Conservation (phyloP, 2,797 vertebrate species). For the Phalloptychus januarius region DNA sequence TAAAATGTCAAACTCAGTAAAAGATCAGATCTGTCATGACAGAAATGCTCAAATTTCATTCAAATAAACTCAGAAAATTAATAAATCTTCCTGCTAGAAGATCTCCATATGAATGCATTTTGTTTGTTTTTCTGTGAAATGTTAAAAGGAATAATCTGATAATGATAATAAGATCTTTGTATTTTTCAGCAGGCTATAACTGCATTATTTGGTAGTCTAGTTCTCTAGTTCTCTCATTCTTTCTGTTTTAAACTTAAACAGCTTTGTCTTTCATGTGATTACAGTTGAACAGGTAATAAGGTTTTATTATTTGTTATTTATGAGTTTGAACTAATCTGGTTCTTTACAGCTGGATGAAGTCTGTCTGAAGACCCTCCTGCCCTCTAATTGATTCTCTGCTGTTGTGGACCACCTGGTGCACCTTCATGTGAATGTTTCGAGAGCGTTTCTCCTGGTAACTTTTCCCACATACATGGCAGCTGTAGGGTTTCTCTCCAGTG, state of each 20-base stretch:
- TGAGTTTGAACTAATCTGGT: not conserved
- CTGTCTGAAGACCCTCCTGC: conserved; percentile 12
- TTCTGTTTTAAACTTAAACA: not conserved
- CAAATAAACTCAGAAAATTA: not conserved
- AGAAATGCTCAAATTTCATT: not conserved
- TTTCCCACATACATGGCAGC: conserved; percentile 55
- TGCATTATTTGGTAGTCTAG: not conserved
- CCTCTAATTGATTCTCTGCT: conserved; percentile 13
- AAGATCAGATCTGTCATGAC: not conserved
- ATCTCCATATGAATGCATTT: not conserved
- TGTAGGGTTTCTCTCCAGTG: conserved; percentile 60
- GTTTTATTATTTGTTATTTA: too few species aligned
- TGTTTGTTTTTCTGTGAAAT: not conserved
- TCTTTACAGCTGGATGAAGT: conserved; percentile 42
- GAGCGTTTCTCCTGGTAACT: conserved; percentile 67
- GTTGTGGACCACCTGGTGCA: conserved; percentile 17
- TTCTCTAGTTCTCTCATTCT: not conserved
- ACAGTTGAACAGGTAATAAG: not conserved
- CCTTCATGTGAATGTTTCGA: conserved; percentile 58
- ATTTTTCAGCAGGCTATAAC: not conserved
- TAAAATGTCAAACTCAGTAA: not conserved
- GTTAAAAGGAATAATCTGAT: not conserved
- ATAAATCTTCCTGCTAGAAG: not conserved
- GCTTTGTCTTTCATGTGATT: not conserved
- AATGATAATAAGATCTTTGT: not conserved